These are phyloP conservation scores for Craniophora ligustri DNA, from an alignment of 2,888 invertebrate genomes.

Conservation along the genomic window DNA sequence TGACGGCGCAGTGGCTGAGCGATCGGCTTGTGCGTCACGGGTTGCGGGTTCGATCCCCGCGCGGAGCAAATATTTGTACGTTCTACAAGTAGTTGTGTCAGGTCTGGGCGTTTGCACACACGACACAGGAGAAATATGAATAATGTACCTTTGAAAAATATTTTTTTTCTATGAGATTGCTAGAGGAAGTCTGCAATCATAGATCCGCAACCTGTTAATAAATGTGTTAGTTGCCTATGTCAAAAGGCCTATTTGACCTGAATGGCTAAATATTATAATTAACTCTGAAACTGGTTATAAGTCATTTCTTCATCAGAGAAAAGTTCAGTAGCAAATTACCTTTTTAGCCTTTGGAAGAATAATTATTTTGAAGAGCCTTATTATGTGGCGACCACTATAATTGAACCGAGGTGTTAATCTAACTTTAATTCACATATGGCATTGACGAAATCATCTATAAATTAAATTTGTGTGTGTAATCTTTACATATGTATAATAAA, in stretches of 20 bases:
- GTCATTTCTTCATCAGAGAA: conserved; percentile 52
- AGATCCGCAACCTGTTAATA: conserved; percentile 15
- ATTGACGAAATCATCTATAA: conserved; percentile 38
- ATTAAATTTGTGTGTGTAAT: conserved; percentile 44
- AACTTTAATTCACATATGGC: conserved; percentile 45
- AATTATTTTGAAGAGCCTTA: conserved; percentile 51
- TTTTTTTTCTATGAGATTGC: background rate
- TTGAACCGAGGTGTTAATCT: conserved; percentile 51
- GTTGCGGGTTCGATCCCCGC: too few species aligned
- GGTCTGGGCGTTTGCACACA: too few species aligned
- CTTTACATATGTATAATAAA: too few species aligned
- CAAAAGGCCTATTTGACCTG: conserved; percentile 26
- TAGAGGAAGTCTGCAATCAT: conserved; percentile 1
- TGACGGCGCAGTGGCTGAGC: too few species aligned
- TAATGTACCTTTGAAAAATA: too few species aligned
- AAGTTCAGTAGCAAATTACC: conserved; percentile 39
- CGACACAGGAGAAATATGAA: too few species aligned
- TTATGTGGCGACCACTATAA: conserved; percentile 36
- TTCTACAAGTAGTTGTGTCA: too few species aligned
- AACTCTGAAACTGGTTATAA: conserved; percentile 29
- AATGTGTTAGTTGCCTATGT: conserved; percentile 14
- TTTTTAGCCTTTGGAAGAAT: conserved; percentile 50
- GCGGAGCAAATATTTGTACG: too few species aligned
- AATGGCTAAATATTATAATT: conserved; percentile 36
- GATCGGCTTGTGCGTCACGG: too few species aligned